A percentile compares a stretch with the other conserved stretches of the same genome.
Conservation (phyloP, 2,797 vertebrate species). For the Myotis vivesi region DNA sequence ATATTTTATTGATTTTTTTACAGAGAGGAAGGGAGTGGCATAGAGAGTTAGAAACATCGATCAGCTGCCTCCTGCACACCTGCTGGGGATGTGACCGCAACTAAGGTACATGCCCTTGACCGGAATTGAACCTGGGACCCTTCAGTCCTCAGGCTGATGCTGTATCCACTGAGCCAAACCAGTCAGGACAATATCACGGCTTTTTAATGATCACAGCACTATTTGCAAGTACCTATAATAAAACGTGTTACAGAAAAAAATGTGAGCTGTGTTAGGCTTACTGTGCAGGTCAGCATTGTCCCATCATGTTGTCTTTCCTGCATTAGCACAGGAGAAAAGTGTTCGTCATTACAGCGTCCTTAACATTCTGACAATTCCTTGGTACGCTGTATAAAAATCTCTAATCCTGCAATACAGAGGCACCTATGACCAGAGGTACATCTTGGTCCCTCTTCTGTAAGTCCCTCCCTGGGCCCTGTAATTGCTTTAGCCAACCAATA, state of each 20-base stretch:
- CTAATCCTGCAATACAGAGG: conserved; percentile 46
- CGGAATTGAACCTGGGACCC: too few relatives aligned
- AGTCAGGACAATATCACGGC: not conserved
- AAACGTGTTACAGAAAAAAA: not conserved
- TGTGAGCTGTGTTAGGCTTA: not conserved
- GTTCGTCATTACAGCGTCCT: not conserved
- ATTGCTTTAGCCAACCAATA: conserved; percentile 66
- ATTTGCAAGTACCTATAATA: not conserved
- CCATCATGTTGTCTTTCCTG: not conserved
- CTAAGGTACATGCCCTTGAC: too few relatives aligned
- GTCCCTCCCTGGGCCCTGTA: conserved; percentile 48
- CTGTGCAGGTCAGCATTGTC: not conserved
- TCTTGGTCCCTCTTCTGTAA: not conserved
- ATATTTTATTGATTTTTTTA: too few relatives aligned
- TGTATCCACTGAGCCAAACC: too few relatives aligned
- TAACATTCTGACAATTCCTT: not conserved
- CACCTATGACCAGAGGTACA: fast-evolving
- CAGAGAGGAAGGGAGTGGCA: too few relatives aligned
- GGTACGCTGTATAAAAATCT: not conserved
- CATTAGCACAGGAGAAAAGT: not conserved
- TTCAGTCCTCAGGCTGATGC: too few relatives aligned
- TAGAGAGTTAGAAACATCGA: too few relatives aligned
- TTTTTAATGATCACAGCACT: not conserved
- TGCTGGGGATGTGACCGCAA: too few relatives aligned
- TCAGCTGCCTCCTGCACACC: too few relatives aligned